Percentiles rank a stretch among this genome's conserved stretches.
These are phyloP conservation scores for Motacilla alba DNA, from an alignment of 2,113 vertebrate species.

Conservation along the genomic window DNA sequence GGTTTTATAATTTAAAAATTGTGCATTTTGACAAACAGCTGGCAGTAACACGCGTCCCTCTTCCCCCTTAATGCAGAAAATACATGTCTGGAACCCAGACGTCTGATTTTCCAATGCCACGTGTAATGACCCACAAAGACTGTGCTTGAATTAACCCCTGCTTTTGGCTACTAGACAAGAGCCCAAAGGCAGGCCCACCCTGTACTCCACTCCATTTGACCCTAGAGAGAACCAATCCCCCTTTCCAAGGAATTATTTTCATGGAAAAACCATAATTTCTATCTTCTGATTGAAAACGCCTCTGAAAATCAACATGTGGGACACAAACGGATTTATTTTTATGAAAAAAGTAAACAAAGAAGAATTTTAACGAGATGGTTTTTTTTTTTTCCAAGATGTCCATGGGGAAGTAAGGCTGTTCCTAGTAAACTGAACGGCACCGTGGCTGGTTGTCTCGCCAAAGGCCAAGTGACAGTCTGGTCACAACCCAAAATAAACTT, in stretches of 20 bases:
- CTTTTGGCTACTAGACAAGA: neutral
- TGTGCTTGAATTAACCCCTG: slow-evolving; percentile 16
- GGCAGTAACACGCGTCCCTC: neutral
- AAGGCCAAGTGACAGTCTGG: neutral
- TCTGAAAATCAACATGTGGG: neutral
- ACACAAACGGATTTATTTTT: neutral
- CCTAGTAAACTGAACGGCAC: neutral
- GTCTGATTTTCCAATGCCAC: neutral
- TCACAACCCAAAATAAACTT: neutral
- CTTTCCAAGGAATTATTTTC: neutral
- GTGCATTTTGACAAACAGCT: slow-evolving; percentile 14
- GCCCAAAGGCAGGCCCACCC: neutral
- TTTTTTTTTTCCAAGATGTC: neutral
- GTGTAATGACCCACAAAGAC: neutral
- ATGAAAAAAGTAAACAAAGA: slow-evolving; percentile 32
- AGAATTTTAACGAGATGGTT: neutral
- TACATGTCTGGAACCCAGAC: slow-evolving; percentile 9
- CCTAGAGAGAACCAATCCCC: neutral
- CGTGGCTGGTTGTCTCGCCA: neutral
- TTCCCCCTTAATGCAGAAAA: neutral
- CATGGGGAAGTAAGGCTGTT: slow-evolving; percentile 27
- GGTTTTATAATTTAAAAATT: slow-evolving; percentile 42
- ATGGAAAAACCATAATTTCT: neutral
- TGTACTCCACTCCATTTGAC: fast-evolving
- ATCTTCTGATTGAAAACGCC: neutral